phyloP scores from a whole-genome alignment of 2,113 vertebrate genomes.

The Psammodynastes pulverulentus region DNA sequence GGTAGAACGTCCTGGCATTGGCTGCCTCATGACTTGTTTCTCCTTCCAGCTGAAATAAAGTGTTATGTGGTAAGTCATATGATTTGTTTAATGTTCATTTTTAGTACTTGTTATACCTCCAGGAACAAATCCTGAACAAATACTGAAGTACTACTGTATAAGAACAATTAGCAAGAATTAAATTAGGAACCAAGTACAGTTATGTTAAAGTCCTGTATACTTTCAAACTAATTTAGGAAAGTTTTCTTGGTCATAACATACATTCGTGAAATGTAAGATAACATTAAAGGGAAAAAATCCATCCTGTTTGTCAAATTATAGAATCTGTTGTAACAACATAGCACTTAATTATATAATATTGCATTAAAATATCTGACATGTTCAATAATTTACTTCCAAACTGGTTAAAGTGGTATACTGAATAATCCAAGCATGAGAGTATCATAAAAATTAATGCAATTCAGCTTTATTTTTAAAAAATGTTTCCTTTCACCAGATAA shows the following conservation, averaged over 20 bases:
- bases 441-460: not conserved
- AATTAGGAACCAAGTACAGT: not conserved
- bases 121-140: not conserved
- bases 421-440: not conserved
- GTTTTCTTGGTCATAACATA: not conserved
- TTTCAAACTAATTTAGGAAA: not conserved
- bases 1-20: not conserved
- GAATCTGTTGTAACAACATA: not conserved
- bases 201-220: not conserved
- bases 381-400: not conserved
- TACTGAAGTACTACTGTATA: not conserved
- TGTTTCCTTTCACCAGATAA: not conserved
- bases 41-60: not conserved
- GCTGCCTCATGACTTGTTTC: not conserved
- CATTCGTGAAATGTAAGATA: not conserved
- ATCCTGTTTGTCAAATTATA: not conserved
- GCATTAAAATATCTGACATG: not conserved
- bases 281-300: not conserved
- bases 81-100: not conserved
- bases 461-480: not conserved
- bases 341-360: not conserved
- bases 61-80: not conserved
- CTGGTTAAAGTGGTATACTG: not conserved
- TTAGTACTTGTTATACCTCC: not conserved
- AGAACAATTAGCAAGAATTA: not conserved